Percentiles rank a stretch among this genome's conserved stretches.
Conservation (phyloP, 2,797 vertebrate genomes). For the Phoxinus dragarum region DNA sequence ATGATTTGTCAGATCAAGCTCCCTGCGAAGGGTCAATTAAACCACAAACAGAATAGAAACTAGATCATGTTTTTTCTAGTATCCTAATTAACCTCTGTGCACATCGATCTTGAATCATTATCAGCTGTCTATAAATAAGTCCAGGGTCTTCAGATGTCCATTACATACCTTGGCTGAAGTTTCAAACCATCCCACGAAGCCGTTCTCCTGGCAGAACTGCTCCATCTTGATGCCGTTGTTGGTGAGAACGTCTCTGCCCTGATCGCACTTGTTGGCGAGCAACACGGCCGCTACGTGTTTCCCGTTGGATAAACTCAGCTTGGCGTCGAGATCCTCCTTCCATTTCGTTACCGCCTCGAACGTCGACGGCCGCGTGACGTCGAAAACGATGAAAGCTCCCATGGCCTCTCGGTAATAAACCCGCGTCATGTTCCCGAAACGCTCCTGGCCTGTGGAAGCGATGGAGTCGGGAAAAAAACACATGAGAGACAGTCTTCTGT, state of each 20-base stretch:
- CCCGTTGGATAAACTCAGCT: slow-evolving; percentile 89
- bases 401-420: slow-evolving; percentile 98
- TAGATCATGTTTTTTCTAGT: background rate
- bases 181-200: slow-evolving; percentile 96
- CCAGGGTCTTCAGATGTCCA: background rate
- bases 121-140: background rate
- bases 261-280: slow-evolving; percentile 96
- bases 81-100: background rate
- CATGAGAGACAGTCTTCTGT: background rate
- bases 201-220: slow-evolving; percentile 95
- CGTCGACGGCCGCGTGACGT: slow-evolving; percentile 90
- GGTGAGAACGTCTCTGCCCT: slow-evolving; percentile 85
- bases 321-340: slow-evolving; percentile 97
- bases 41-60: background rate
- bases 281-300: slow-evolving; percentile 90
- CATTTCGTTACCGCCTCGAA: slow-evolving; percentile 96
- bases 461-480: background rate
- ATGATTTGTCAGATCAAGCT: too few relatives aligned
- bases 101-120: background rate
- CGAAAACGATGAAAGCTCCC: slow-evolving; percentile 96
- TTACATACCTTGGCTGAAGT: slow-evolving; percentile 93
- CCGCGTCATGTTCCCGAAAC: slow-evolving; percentile 98
- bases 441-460: slow-evolving; percentile 87
- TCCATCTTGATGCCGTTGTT: slow-evolving; percentile 92
- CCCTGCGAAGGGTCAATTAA: background rate